Conservation (phyloP, 2,888 invertebrate genomes). For the Stratiomys singularior region DNA sequence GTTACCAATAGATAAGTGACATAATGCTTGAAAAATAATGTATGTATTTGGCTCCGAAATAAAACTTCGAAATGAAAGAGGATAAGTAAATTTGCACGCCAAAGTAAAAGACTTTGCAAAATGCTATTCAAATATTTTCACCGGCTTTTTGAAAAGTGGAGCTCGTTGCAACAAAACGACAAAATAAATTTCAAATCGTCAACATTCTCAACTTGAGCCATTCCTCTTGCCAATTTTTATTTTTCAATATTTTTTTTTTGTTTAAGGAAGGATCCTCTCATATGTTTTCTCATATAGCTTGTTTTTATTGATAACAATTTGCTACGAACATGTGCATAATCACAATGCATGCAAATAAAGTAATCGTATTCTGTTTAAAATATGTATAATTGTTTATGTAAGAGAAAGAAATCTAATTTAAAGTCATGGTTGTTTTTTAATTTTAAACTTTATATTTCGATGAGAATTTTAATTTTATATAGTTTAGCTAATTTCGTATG, state of each 20-base stretch:
- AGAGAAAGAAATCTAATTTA: slow-evolving; percentile 16
- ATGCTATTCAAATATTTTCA: slow-evolving; percentile 25
- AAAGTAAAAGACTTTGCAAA: background rate
- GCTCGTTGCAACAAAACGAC: slow-evolving; percentile 33
- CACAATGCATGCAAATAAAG: slow-evolving; percentile 11
- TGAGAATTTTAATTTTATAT: slow-evolving; percentile 14
- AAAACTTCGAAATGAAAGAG: slow-evolving; percentile 19
- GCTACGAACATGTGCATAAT: slow-evolving; percentile 1
- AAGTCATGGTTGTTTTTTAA: slow-evolving; percentile 25
- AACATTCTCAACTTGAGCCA: slow-evolving; percentile 56
- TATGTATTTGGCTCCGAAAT: slow-evolving; percentile 39
- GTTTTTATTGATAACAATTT: slow-evolving; percentile 27
- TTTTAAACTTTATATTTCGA: slow-evolving; percentile 19
- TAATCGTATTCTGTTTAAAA: slow-evolving; percentile 28
- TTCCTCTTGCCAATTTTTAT: slow-evolving; percentile 55
- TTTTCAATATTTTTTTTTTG: no score
- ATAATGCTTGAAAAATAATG: slow-evolving; percentile 12
- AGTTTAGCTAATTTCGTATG: slow-evolving; percentile 23
- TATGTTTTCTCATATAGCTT: slow-evolving; percentile 34
- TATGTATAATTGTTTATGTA: slow-evolving; percentile 34
- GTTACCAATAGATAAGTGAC: slow-evolving; percentile 37
- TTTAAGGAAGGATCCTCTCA: slow-evolving; percentile 18
- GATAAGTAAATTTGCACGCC: slow-evolving; percentile 29
- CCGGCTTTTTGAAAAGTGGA: slow-evolving; percentile 34
- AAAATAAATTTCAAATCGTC: slow-evolving; percentile 37